Percentiles rank a stretch among this genome's conserved stretches.
phyloP scores from a whole-genome alignment of 2,797 vertebrate species.

The Chaenodraco wilsoni region DNA sequence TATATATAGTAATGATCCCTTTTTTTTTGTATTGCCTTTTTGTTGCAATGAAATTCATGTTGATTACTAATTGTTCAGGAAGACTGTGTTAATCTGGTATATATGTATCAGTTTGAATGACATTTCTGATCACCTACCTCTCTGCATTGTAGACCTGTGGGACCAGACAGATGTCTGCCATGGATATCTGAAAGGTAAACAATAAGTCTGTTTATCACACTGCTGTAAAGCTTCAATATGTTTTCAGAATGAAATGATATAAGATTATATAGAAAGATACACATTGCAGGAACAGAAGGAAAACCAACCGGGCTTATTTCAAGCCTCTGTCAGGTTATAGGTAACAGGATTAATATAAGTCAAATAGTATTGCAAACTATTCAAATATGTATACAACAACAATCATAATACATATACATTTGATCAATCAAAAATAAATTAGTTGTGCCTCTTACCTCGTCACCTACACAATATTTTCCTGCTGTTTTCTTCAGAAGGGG shows the following conservation, averaged over 20 bases:
- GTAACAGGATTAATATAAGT: no score
- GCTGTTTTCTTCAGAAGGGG: constrained; percentile 88
- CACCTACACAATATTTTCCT: constrained; percentile 90
- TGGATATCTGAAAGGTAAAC: constrained; percentile 87
- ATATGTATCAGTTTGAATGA: constrained; percentile 10
- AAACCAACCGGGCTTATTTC: no score
- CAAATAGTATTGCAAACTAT: no score
- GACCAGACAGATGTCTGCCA: constrained; percentile 96
- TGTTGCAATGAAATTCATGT: background rate
- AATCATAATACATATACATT: background rate
- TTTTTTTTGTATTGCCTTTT: no score
- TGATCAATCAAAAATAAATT: no score
- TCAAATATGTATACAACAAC: no score
- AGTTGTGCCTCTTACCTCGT: constrained; percentile 85
- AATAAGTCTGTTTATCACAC: background rate
- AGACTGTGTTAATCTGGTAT: constrained; percentile 1
- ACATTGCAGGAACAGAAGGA: no score
- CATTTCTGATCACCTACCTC: constrained; percentile 80
- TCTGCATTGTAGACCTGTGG: constrained; percentile 96
- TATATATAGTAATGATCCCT: background rate
- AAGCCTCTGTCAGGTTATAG: no score
- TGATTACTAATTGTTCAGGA: background rate
- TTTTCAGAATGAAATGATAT: no score
- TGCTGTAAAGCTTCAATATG: background rate
- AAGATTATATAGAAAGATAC: no score